These are phyloP conservation scores for Drosophila lowei DNA, from an alignment of 1,140 invertebrate genomes.

Conservation along the genomic window DNA sequence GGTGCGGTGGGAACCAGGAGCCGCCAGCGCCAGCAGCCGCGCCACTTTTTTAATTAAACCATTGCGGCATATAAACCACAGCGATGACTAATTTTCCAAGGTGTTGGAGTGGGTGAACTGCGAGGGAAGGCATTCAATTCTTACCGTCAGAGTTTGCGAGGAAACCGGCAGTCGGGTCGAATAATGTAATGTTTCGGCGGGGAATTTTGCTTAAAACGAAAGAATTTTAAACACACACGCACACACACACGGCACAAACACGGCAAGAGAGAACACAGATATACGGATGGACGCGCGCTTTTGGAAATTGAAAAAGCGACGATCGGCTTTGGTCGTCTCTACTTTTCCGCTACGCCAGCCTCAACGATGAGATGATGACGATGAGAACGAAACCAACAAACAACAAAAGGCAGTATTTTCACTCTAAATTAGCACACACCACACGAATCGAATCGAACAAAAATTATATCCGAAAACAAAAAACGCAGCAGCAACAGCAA, in stretches of 20 bases:
- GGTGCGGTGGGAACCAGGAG: constrained; percentile 73
- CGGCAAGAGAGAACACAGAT: constrained; percentile 23
- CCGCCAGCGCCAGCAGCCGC: constrained; percentile 24
- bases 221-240: constrained; percentile 48
- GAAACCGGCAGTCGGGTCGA: constrained; percentile 20
- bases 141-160: constrained; percentile 47
- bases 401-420: constrained; percentile 31
- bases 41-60: constrained; percentile 71
- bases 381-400: constrained; percentile 9
- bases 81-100: constrained; percentile 64
- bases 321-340: constrained; percentile 40
- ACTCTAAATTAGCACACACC: constrained; percentile 37
- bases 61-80: constrained; percentile 32
- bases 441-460: constrained; percentile 32
- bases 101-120: constrained; percentile 19
- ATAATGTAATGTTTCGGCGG: neutral
- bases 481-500: constrained; percentile 42
- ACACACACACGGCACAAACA: constrained; percentile 18
- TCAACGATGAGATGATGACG: constrained; percentile 10
- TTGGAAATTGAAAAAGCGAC: constrained; percentile 28
- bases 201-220: constrained; percentile 57
- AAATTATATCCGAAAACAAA: constrained; percentile 43
- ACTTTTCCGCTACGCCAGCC: constrained; percentile 16
- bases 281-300: constrained; percentile 47
- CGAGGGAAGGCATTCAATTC: constrained; percentile 30